phyloP scores from a whole-genome alignment of 1,140 invertebrate genomes.

The Globodera ellingtonae region DNA sequence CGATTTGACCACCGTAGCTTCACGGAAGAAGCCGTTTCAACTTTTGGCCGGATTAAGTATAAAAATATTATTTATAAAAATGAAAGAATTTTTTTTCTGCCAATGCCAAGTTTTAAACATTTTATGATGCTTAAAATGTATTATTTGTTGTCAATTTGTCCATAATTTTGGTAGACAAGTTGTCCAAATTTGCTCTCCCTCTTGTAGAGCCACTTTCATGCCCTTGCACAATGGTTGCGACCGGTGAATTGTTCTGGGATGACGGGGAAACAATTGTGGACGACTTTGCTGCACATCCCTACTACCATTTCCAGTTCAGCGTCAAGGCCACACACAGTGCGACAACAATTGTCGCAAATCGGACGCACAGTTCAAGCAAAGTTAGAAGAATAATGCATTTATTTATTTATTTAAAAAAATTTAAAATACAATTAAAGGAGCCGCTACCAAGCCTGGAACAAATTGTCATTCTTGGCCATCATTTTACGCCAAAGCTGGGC shows the following conservation, averaged over 20 bases:
- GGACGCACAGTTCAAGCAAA: conserved; percentile 5
- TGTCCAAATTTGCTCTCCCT: neutral
- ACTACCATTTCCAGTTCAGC: conserved; percentile 35
- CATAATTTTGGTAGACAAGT: neutral
- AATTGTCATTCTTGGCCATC: conserved; percentile 40
- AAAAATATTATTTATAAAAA: neutral
- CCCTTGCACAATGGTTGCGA: conserved; percentile 13
- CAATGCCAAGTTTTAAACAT: too few relatives aligned
- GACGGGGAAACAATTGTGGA: conserved; percentile 39
- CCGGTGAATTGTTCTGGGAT: conserved; percentile 46
- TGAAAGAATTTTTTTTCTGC: too few relatives aligned
- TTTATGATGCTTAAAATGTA: too few relatives aligned
- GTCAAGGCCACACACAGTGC: neutral
- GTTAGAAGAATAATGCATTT: neutral
- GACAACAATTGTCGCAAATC: neutral
- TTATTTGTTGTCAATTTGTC: neutral
- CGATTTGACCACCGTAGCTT: conserved; percentile 32
- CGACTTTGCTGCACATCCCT: conserved; percentile 25
- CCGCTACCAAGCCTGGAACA: conserved; percentile 28
- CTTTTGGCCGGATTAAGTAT: conserved; percentile 35
- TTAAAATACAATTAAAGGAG: conserved; percentile 15
- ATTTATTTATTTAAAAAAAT: neutral
- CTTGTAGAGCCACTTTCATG: neutral
- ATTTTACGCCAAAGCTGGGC: conserved; percentile 21
- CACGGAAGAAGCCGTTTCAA: conserved; percentile 41